phyloP scores from a whole-genome alignment of 1,140 invertebrate species.

The Heliconius eleuchia region DNA sequence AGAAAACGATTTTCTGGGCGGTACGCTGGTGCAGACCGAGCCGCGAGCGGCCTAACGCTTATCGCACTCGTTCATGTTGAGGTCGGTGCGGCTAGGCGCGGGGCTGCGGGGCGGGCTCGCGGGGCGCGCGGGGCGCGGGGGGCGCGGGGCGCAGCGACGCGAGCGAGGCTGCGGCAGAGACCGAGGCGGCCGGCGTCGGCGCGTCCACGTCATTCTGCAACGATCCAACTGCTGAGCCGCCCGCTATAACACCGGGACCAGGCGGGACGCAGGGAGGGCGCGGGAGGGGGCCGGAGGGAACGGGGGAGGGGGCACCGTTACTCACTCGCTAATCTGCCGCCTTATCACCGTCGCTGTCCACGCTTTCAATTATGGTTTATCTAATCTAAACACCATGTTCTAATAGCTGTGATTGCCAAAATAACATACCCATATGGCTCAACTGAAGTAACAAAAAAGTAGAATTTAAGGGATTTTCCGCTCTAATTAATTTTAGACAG shows the following conservation, averaged over 20 bases:
- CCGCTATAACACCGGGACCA: slow-evolving; percentile 62
- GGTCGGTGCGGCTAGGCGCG: slow-evolving; percentile 46
- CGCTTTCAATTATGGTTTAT: neutral
- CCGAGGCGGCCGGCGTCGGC: slow-evolving; percentile 65
- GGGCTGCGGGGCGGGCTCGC: slow-evolving; percentile 40
- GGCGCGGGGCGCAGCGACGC: slow-evolving; percentile 36
- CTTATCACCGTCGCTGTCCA: slow-evolving; percentile 36
- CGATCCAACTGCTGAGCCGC: slow-evolving; percentile 72
- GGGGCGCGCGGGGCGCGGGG: slow-evolving; percentile 26
- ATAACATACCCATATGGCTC: neutral
- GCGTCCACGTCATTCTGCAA: slow-evolving; percentile 78
- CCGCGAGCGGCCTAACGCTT: slow-evolving; percentile 1
- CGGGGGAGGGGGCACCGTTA: slow-evolving; percentile 54
- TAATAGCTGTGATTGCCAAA: neutral
- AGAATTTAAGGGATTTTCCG: neutral
- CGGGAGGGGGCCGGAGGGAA: slow-evolving; percentile 13
- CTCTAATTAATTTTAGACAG: slow-evolving; percentile 17
- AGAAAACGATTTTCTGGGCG: too few species aligned
- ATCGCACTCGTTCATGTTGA: slow-evolving; percentile 48
- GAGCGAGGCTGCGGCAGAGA: slow-evolving; percentile 41
- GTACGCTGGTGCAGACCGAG: too few species aligned
- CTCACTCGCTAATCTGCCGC: slow-evolving; percentile 55
- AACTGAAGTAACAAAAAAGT: neutral
- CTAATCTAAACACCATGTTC: neutral
- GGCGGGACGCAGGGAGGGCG: slow-evolving; percentile 31